Percentiles rank a stretch among this genome's conserved stretches.
phyloP scores from a whole-genome alignment of 2,113 vertebrate genomes.

The Microtus montanus region DNA sequence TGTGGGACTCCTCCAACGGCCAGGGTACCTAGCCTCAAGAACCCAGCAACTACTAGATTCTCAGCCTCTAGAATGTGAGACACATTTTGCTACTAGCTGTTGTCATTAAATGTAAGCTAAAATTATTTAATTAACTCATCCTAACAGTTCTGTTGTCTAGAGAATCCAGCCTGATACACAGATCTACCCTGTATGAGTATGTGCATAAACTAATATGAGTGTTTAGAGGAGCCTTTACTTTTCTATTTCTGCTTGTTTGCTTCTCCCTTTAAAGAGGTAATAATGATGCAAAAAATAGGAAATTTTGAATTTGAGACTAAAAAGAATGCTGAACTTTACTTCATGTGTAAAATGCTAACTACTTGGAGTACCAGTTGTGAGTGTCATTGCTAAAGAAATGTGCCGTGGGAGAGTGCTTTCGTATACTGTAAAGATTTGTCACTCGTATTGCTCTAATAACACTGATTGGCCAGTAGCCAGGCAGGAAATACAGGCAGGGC shows the following conservation, averaged over 20 bases:
- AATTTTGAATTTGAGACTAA: not conserved
- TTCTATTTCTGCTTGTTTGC: not conserved
- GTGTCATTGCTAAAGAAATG: not conserved
- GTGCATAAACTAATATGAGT: not conserved
- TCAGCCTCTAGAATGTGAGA: not conserved
- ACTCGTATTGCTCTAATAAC: too few species aligned
- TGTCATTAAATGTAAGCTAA: not conserved
- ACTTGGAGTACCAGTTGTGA: not conserved
- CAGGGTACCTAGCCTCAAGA: not conserved
- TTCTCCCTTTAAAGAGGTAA: not conserved
- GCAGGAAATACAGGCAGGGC: too few species aligned
- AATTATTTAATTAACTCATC: not conserved
- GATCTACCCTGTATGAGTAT: not conserved
- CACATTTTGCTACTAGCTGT: not conserved
- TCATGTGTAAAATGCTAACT: not conserved
- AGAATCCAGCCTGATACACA: not conserved
- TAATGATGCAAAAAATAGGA: not conserved
- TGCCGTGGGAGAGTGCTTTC: too few species aligned
- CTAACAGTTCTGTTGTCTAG: not conserved
- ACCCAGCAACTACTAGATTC: not conserved
- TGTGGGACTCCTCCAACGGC: not conserved
- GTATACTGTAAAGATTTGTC: too few species aligned
- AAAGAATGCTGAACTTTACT: not conserved
- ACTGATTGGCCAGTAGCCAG: too few species aligned
- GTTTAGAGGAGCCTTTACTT: not conserved